These are phyloP conservation scores for Nysson spinosus DNA, from an alignment of 2,888 invertebrate species.

Conservation along the genomic window DNA sequence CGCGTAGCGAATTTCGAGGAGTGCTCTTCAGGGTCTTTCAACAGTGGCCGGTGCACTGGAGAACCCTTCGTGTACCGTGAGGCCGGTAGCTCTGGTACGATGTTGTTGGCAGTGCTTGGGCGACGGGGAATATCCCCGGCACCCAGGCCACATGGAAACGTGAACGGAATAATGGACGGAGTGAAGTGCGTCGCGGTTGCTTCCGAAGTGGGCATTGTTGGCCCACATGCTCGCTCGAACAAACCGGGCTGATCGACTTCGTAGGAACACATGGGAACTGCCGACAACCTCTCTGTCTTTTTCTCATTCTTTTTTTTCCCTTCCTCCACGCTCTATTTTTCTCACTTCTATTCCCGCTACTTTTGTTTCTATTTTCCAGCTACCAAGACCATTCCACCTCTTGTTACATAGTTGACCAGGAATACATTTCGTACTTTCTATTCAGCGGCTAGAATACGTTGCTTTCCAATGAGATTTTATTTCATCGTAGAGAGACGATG, in stretches of 20 bases:
- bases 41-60: conserved; percentile 66
- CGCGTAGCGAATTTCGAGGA: conserved; percentile 71
- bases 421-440: too few species aligned
- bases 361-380: conserved; percentile 25
- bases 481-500: too few species aligned
- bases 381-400: too few species aligned
- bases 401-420: too few species aligned
- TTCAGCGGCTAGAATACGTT: too few species aligned
- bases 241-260: conserved; percentile 73
- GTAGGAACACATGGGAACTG: conserved; percentile 68
- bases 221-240: conserved; percentile 76
- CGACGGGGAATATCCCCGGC: conserved; percentile 49
- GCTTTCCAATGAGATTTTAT: too few species aligned
- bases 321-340: conserved; percentile 34
- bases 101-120: conserved; percentile 58
- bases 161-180: conserved; percentile 72
- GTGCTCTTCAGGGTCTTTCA: conserved; percentile 69
- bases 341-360: conserved; percentile 32
- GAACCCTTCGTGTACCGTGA: conserved; percentile 62
- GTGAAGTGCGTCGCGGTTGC: conserved; percentile 74
- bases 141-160: conserved; percentile 67
- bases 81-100: conserved; percentile 38
- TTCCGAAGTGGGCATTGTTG: conserved; percentile 76
- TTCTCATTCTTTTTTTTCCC: conserved; percentile 16
- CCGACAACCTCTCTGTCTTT: conserved; percentile 34